Percentiles rank a stretch among this genome's conserved stretches.
Conservation (phyloP, 2,888 invertebrate genomes). For the Metalampra italica region DNA sequence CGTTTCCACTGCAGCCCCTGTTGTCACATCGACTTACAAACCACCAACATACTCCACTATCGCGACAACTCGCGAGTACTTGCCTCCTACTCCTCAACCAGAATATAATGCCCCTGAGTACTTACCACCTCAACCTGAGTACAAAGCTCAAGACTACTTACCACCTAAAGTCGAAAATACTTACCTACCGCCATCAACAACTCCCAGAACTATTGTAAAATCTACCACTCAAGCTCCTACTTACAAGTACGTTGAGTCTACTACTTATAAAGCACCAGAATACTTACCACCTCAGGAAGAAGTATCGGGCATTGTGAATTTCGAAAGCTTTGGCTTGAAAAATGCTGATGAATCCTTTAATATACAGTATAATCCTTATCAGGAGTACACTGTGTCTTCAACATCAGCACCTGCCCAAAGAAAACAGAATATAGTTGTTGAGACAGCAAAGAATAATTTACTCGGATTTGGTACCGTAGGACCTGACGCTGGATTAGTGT, state of each 20-base stretch:
- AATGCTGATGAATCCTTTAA: conserved; percentile 25
- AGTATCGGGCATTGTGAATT: conserved; percentile 29
- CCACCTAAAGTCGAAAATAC: conserved; percentile 26
- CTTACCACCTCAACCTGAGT: conserved; percentile 23
- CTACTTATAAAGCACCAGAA: conserved; percentile 50
- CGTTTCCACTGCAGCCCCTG: conserved; percentile 37
- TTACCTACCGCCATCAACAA: conserved; percentile 38
- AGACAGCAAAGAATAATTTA: conserved; percentile 57
- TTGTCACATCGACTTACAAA: conserved; percentile 46
- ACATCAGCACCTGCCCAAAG: conserved; percentile 37
- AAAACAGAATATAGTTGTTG: conserved; percentile 58
- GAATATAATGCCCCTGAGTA: conserved; percentile 35
- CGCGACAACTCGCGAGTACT: conserved; percentile 14
- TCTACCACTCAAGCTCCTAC: conserved; percentile 34
- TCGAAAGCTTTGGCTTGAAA: conserved; percentile 34
- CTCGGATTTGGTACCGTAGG: conserved; percentile 56
- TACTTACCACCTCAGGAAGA: conserved; percentile 56
- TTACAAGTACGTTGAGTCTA: conserved; percentile 30
- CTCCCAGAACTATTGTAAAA: conserved; percentile 37
- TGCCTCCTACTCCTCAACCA: conserved; percentile 22
- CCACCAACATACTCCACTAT: conserved; percentile 46
- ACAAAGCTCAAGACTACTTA: conserved; percentile 28
- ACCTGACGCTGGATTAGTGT: conserved; percentile 53
- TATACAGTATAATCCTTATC: conserved; percentile 44
- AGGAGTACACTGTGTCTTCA: conserved; percentile 34